Conservation (phyloP, 2,797 vertebrate genomes). For the Sebastes taczanowskii region DNA sequence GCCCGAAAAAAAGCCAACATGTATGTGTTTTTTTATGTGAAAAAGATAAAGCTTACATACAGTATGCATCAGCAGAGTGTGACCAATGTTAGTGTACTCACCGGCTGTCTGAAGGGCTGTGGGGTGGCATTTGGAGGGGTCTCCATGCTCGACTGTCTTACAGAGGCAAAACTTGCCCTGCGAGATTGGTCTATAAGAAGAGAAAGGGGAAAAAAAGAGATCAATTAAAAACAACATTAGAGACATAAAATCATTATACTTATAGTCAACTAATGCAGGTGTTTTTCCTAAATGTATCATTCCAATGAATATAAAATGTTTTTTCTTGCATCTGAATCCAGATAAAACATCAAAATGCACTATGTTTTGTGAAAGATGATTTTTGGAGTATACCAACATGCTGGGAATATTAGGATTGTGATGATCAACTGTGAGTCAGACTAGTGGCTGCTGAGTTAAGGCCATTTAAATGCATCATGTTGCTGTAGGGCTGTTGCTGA, state of each 20-base stretch:
- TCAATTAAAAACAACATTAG: neutral
- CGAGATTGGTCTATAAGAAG: slow-evolving; percentile 87
- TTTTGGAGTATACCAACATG: neutral
- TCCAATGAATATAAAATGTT: neutral
- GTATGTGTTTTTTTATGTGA: neutral
- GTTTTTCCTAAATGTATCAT: neutral
- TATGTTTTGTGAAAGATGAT: neutral
- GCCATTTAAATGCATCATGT: neutral
- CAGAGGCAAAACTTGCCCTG: slow-evolving; percentile 94
- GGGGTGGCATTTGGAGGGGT: slow-evolving; percentile 91
- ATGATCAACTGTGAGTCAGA: neutral
- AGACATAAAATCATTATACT: neutral
- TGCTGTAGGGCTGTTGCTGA: neutral
- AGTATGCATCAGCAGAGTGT: neutral
- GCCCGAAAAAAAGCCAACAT: neutral
- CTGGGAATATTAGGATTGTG: neutral
- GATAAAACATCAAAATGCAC: neutral
- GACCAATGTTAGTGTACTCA: slow-evolving; percentile 72
- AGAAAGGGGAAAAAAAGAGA: neutral
- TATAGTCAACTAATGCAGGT: neutral
- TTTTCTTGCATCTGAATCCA: neutral
- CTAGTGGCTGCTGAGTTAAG: neutral
- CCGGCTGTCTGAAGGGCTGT: slow-evolving; percentile 92
- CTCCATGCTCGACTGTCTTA: slow-evolving; percentile 95
- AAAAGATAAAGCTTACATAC: neutral